A percentile compares a stretch with the other conserved stretches of the same genome.
These are phyloP conservation scores for Tenthredo scrophulariae DNA, from an alignment of 2,888 invertebrate species.

Conservation along the genomic window DNA sequence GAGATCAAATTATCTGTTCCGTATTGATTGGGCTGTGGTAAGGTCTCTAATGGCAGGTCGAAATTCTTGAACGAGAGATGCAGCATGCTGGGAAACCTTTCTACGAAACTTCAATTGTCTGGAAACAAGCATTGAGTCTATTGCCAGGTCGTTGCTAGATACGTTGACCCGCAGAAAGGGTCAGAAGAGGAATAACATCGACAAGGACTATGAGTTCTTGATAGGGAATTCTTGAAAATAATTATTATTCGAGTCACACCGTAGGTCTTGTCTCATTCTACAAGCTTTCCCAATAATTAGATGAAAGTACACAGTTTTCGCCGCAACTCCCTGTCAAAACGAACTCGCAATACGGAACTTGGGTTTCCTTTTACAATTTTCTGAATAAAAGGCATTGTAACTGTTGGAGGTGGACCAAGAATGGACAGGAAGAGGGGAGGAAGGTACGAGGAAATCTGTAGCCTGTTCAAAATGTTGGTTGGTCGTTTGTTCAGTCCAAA, in stretches of 20 bases:
- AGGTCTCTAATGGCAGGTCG: conserved; percentile 15
- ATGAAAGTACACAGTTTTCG: conserved; percentile 3
- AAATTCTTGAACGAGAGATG: conserved; percentile 47
- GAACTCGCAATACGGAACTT: background rate
- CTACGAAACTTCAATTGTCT: conserved; percentile 45
- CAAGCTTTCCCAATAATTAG: background rate
- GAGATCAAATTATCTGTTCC: conserved; percentile 17
- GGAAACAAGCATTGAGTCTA: conserved; percentile 33
- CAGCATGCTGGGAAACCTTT: conserved; percentile 36
- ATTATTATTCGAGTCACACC: background rate
- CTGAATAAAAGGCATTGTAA: conserved; percentile 21
- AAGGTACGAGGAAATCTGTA: conserved; percentile 12
- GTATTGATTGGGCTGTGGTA: background rate
- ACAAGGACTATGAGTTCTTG: background rate
- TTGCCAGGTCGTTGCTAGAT: conserved; percentile 18
- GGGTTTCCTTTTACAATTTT: background rate
- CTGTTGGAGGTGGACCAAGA: background rate
- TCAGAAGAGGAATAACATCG: background rate
- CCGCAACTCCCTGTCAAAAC: background rate
- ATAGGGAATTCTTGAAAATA: background rate
- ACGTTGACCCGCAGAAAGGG: conserved; percentile 35
- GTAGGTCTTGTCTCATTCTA: background rate
- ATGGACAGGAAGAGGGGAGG: background rate
- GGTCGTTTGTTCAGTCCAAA: conserved; percentile 32
- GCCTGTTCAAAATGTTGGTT: conserved; percentile 18